phyloP scores from a whole-genome alignment of 2,113 vertebrate genomes.

The Malurus elegans region DNA sequence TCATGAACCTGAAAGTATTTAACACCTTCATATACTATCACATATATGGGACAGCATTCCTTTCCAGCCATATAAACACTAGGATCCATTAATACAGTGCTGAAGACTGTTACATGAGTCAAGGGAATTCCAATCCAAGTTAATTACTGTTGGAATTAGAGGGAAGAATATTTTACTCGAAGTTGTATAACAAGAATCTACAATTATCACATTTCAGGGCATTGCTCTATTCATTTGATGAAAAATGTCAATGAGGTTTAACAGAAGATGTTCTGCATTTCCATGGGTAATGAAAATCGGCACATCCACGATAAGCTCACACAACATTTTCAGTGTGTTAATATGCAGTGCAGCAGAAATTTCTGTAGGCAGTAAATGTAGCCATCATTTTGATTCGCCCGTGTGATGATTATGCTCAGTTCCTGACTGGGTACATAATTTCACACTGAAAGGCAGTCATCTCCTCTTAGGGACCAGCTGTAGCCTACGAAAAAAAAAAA shows the following conservation, averaged over 20 bases:
- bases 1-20: slow-evolving; percentile 27
- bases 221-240: slow-evolving; percentile 25
- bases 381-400: slow-evolving; percentile 54
- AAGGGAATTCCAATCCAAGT: slow-evolving; percentile 57
- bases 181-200: slow-evolving; percentile 44
- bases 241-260: slow-evolving; percentile 59
- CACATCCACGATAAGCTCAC: slow-evolving; percentile 44
- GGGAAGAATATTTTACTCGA: slow-evolving; percentile 21
- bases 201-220: slow-evolving; percentile 21
- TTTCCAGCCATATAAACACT: slow-evolving; percentile 26
- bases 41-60: background rate
- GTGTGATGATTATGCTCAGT: slow-evolving; percentile 50
- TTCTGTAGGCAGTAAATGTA: slow-evolving; percentile 62
- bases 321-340: slow-evolving; percentile 51
- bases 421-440: slow-evolving; percentile 56
- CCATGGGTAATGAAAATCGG: slow-evolving; percentile 41
- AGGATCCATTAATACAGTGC: slow-evolving; percentile 34
- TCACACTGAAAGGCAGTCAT: slow-evolving; percentile 38
- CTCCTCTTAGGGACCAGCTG: background rate
- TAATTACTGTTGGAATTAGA: slow-evolving; percentile 69
- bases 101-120: slow-evolving; percentile 43
- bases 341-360: slow-evolving; percentile 45
- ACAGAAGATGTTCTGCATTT: slow-evolving; percentile 37
- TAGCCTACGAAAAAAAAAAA: background rate
- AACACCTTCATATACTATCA: background rate